Conservation (phyloP, 2,113 vertebrate species). For the Sardina pilchardus region DNA sequence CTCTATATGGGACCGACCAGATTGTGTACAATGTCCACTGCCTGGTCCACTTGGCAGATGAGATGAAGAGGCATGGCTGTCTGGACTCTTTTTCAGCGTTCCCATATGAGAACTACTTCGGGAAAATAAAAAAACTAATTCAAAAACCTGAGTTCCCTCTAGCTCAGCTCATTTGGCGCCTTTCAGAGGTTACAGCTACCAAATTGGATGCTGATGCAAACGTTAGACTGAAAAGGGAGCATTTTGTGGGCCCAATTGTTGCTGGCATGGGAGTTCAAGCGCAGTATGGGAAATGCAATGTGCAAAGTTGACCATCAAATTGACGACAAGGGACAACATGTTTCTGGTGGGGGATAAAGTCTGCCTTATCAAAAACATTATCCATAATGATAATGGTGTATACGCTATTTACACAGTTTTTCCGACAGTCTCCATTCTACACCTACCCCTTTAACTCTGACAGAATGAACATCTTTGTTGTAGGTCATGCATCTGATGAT, state of each 20-base stretch:
- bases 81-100: conserved; percentile 22
- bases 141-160: conserved; percentile 21
- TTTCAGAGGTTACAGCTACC: conserved; percentile 1
- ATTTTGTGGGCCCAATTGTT: conserved; percentile 25
- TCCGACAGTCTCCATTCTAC: not conserved
- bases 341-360: conserved; percentile 12
- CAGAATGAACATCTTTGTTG: not conserved
- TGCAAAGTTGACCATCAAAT: conserved; percentile 18
- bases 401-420: not conserved
- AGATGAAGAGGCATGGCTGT: conserved; percentile 23
- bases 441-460: too few species aligned
- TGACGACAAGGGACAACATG: conserved; percentile 24
- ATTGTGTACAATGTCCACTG: conserved; percentile 22
- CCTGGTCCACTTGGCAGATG: conserved; percentile 22
- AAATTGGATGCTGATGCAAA: not conserved
- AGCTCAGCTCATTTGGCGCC: conserved; percentile 19
- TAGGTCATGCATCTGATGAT: not conserved
- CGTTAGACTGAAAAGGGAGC: not conserved
- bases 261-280: conserved; percentile 5
- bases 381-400: not conserved
- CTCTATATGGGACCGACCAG: conserved; percentile 17
- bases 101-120: conserved; percentile 15
- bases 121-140: not conserved
- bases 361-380: conserved; percentile 10
- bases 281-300: conserved; percentile 8